These are phyloP conservation scores for Leptodactylus fuscus DNA, from an alignment of 2,113 vertebrate genomes.

Conservation along the genomic window DNA sequence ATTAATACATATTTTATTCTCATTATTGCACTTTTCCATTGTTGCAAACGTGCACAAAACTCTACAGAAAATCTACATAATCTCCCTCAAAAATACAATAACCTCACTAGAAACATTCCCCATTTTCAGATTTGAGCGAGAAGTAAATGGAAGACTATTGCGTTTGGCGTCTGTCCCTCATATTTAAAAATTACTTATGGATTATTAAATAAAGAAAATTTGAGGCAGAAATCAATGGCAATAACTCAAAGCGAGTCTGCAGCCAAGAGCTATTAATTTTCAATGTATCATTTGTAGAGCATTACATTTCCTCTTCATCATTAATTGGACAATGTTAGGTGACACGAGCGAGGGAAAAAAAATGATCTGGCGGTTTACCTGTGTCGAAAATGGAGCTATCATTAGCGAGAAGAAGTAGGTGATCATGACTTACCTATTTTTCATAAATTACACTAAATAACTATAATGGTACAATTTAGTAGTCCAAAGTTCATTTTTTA, in stretches of 20 bases:
- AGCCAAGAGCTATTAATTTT: conserved; percentile 69
- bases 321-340: conserved; percentile 71
- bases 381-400: conserved; percentile 80
- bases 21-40: no score
- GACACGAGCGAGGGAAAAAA: conserved; percentile 62
- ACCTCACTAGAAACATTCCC: background rate
- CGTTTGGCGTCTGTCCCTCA: conserved; percentile 2
- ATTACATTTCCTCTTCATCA: conserved; percentile 63
- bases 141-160: background rate
- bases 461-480: conserved; percentile 98
- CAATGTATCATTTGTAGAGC: conserved; percentile 69
- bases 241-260: conserved; percentile 59
- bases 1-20: background rate
- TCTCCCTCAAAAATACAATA: background rate
- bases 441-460: conserved; percentile 98
- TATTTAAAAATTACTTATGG: conserved; percentile 54
- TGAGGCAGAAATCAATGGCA: conserved; percentile 62
- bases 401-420: conserved; percentile 81
- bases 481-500: conserved; percentile 92
- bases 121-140: conserved; percentile 4
- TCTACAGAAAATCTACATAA: no score
- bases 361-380: conserved; percentile 73
- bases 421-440: conserved; percentile 78
- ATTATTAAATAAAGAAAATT: conserved; percentile 63
- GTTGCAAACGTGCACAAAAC: no score